Base-by-base conservation (phyloP, 2,113 vertebrate species). In the Synchiropus splendidus region DNA sequence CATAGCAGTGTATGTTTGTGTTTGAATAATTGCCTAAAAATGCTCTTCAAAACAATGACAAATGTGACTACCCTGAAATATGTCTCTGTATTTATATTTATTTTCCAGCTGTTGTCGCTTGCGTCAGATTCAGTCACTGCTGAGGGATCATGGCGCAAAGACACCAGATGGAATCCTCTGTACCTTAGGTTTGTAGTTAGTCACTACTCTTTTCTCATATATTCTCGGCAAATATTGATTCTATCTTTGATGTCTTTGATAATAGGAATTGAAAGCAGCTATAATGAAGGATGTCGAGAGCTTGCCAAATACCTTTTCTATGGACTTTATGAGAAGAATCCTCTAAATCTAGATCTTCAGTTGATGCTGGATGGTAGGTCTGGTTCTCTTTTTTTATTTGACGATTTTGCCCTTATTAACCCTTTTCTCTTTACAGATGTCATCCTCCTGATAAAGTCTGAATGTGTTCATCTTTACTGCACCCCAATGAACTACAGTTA, bases 391-490 rank as follows among this genome's bases (percentile, higher is more conserved):
- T 9, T 18, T n/a, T 34, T 16, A 1, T 6, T 9, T 3, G 6
- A 10, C 17, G 3, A 9, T 27, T n/a, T 27, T 2, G n/a, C 36
- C 14, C 33, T 16, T 15, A 16, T 27, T 2, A 16, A 2, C 3
- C 4, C 18, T 41, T 2, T 51, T 18, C 38, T 2, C 6, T 57
- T 55, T 3, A n/a, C 70, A 98, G 95, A 98, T 75, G 88, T 95
- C 49, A 93, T 98, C 55, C 70, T 98, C 53, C 72, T 98, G 64
- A 87, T 98, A 54, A 94, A 94, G 64, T 79, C 87, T 1, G 89
- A 97, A 47, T 89, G 91, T 47, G 88, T 98, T 60, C 93, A 97
- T 57, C 84, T 98, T 45, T 98, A 98, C 72, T 98, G 95, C 74
- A 98, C 96, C 75, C 94, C 95, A 36, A 76, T 94, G 53, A 98